Evolutionary conservation across 2,888 invertebrate species (phyloP), one percentile per base, ranked within the genome.

Genomic region (Rhagophthalmus giganteus): DNA sequence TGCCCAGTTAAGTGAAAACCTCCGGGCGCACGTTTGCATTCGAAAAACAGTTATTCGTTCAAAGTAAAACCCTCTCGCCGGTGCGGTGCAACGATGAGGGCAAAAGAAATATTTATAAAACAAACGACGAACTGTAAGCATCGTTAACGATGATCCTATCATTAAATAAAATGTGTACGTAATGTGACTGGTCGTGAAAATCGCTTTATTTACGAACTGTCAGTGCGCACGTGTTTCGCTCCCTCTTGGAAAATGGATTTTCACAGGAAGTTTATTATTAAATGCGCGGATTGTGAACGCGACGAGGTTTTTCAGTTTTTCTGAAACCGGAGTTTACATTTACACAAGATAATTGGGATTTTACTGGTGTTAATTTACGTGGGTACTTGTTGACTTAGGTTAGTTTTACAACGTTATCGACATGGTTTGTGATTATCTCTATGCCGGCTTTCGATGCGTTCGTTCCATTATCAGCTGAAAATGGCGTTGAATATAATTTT

Each of bases 281-380:
- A 65, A 67, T 71, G 69, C 65, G 72, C 72, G 54, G 62, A 68
- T 52, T 63, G 62, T 53, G 63, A 64, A 44, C 30, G 39, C 31
- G 54, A 48, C 8, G 52, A 52, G 39, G 47, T 53, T 52, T 53
- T 51, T 28, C 38, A 55, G 46, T 50, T 42, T 28, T 51, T 42
- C 12, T 24, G 12, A 41, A 32, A 12, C 27, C 14, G 7, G 25
- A 15, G 14, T 34, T 34, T n/a, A n/a, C n/a, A n/a, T n/a, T n/a
- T n/a, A n/a, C n/a, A n/a, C n/a, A n/a, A n/a, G 15, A 26, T 8
- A 27, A n/a, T 28, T 28, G 13, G 10, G 14, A 10, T 13, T 11
- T 34, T 15, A 26, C 13, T 26, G 14, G 27, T 39, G 28, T 15
- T n/a, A 14, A 20, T 33, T 27, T 34, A 15, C 8, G 9, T 31